Evolutionary conservation across 2,113 vertebrate species (phyloP).

Genomic region (Entomyzon cyanotis): DNA sequence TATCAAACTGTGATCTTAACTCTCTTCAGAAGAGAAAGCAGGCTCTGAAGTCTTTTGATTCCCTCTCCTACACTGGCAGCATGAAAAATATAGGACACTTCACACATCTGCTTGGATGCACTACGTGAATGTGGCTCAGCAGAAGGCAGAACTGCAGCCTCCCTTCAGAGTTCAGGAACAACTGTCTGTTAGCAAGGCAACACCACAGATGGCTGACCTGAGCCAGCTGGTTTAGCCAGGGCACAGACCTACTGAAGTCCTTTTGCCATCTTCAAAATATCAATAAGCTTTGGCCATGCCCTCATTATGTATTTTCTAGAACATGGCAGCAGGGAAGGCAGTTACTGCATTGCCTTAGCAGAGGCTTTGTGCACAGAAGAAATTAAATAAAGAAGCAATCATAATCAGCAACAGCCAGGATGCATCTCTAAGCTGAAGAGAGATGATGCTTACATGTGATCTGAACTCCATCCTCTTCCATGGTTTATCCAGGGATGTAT

Average conservation of each 20-base stretch:
- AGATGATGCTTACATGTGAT: not conserved
- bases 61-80: not conserved
- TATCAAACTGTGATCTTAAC: slow-evolving; percentile 2
- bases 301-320: rapidly evolving
- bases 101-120: not conserved
- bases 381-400: not conserved
- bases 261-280: not conserved
- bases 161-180: not conserved
- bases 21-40: slow-evolving; percentile 9
- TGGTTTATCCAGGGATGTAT: not conserved
- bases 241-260: not conserved
- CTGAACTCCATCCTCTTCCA: not conserved
- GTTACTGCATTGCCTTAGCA: not conserved
- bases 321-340: not conserved
- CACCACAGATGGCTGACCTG: not conserved
- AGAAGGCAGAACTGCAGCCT: not conserved
- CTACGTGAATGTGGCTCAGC: rapidly evolving
- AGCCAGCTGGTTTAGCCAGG: not conserved
- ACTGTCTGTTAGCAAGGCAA: not conserved
- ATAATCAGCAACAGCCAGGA: not conserved
- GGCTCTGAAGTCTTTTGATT: slow-evolving; percentile 20
- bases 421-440: not conserved
- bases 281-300: not conserved
- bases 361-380: not conserved
- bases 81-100: not conserved